Percentiles rank a stretch among this genome's conserved stretches.
These are phyloP conservation scores for Spisula solida DNA, from an alignment of 2,888 invertebrate genomes.

Conservation along the genomic window DNA sequence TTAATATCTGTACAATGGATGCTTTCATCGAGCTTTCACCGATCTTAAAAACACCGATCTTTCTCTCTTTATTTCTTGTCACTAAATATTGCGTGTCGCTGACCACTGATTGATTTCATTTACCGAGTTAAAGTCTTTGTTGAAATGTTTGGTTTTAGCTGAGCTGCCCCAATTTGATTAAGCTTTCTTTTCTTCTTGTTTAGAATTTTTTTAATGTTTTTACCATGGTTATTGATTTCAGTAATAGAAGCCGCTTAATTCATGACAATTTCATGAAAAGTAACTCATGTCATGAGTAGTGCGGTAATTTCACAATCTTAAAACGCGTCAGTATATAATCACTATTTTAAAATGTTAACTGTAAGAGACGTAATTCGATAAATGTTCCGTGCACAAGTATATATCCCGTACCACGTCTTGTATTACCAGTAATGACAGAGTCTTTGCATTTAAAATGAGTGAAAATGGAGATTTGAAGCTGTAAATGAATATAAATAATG, in stretches of 20 bases:
- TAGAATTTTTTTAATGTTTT: too few relatives aligned
- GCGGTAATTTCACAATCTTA: too few relatives aligned
- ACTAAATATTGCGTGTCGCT: not conserved
- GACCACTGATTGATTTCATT: not conserved
- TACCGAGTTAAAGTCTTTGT: too few relatives aligned
- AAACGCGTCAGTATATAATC: not conserved
- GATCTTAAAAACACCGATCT: too few relatives aligned
- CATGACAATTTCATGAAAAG: too few relatives aligned
- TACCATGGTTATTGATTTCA: too few relatives aligned
- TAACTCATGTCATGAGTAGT: too few relatives aligned
- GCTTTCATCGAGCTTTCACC: not conserved
- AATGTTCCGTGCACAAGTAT: not conserved
- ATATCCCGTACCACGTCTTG: not conserved
- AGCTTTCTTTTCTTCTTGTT: too few relatives aligned
- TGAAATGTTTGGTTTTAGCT: too few relatives aligned
- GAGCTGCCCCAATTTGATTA: too few relatives aligned
- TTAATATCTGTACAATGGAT: not conserved
- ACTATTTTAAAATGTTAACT: not conserved
- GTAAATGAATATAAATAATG: not conserved
- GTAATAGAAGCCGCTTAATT: too few relatives aligned
- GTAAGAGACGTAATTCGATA: not conserved
- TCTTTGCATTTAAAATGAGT: slow-evolving; percentile 12
- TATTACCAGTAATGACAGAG: not conserved
- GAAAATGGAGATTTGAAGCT: slow-evolving; percentile 7
- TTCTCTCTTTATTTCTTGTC: not conserved